Evolutionary conservation across 2,888 invertebrate genomes (phyloP).

Genomic region (Campoplex capitator): DNA sequence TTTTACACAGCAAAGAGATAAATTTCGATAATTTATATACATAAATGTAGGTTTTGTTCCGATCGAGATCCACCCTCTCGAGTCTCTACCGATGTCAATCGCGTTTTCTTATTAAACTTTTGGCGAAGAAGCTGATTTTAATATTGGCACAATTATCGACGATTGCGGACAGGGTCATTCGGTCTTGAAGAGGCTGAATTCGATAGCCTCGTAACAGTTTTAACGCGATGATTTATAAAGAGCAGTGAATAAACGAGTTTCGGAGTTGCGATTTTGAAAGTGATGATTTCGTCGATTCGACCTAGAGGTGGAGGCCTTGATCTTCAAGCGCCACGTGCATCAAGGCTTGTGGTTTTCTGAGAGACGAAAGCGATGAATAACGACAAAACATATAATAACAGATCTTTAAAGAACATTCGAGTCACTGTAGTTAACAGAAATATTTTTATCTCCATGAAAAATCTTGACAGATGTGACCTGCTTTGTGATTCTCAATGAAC

Average conservation of each 20-base stretch:
- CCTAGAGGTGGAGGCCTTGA: slow-evolving; percentile 18
- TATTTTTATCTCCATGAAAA: too few relatives aligned
- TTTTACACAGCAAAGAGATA: too few relatives aligned
- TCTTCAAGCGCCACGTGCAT: slow-evolving; percentile 12
- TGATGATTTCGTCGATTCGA: slow-evolving; percentile 4
- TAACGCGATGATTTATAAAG: slow-evolving; percentile 5
- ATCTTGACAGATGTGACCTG: too few relatives aligned
- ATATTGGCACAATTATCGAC: neutral
- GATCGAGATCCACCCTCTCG: neutral
- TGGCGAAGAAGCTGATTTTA: neutral
- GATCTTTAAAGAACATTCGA: neutral
- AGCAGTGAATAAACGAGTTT: slow-evolving; percentile 6
- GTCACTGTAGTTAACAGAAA: neutral
- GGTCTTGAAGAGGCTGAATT: slow-evolving; percentile 48
- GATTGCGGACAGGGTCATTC: slow-evolving; percentile 24
- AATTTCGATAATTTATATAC: too few relatives aligned
- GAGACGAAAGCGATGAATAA: neutral
- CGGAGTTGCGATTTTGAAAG: slow-evolving; percentile 20
- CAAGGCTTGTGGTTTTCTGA: neutral
- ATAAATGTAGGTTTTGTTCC: neutral
- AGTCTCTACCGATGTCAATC: too few relatives aligned
- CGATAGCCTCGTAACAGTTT: slow-evolving; percentile 56
- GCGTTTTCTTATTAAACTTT: neutral
- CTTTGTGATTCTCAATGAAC: neutral
- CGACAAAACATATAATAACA: neutral